Conservation (phyloP, 1,140 invertebrate genomes). For the Vanessa atalanta region DNA sequence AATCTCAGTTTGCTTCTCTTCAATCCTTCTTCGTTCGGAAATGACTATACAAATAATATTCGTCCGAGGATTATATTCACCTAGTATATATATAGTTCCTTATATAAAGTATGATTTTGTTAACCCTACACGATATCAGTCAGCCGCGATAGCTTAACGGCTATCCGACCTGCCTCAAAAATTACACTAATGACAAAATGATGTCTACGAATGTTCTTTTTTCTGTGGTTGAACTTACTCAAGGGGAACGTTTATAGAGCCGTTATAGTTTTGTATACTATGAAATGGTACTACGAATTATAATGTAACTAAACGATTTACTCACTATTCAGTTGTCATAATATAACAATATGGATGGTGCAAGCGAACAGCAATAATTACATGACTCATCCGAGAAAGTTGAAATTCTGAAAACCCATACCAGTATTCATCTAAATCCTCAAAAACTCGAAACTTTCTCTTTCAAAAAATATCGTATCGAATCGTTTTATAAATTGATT, state of each 20-base stretch:
- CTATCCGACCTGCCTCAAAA: slow-evolving; percentile 28
- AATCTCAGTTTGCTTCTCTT: too few species aligned
- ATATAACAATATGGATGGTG: not conserved
- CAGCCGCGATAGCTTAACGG: slow-evolving; percentile 14
- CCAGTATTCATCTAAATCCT: not conserved
- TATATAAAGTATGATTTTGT: not conserved
- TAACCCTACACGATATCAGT: slow-evolving; percentile 4
- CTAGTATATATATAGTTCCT: too few species aligned
- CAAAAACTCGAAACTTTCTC: not conserved
- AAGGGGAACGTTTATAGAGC: not conserved
- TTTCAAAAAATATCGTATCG: not conserved
- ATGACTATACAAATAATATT: too few species aligned
- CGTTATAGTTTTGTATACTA: not conserved
- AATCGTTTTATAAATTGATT: not conserved
- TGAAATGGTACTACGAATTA: not conserved
- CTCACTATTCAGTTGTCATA: not conserved
- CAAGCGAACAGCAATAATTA: not conserved
- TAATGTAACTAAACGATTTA: not conserved
- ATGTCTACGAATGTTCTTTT: slow-evolving; percentile 3
- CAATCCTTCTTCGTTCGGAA: too few species aligned
- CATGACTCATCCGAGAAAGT: slow-evolving; percentile 12
- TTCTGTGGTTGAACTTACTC: slow-evolving; percentile 11
- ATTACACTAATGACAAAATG: slow-evolving; percentile 25
- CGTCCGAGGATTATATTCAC: too few species aligned
- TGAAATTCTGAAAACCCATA: slow-evolving; percentile 16